Base-by-base conservation (phyloP, 2,113 vertebrate species). In the Zosterops borbonicus region DNA sequence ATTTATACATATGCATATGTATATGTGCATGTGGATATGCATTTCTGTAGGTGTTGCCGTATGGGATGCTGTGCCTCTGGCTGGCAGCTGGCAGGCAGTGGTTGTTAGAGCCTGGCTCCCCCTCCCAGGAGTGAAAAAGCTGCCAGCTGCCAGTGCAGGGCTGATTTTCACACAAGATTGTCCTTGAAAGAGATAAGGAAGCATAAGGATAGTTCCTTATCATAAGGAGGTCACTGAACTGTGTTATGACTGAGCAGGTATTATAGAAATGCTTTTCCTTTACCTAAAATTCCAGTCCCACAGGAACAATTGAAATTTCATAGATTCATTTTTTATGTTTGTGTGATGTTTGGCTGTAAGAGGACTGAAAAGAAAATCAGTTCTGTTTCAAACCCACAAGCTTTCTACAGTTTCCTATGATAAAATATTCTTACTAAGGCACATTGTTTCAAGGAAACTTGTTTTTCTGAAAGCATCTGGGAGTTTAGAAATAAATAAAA, bases 1-100 rank as follows among this genome's bases (percentile, higher is more conserved):
- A 23, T n/a, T 69, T 44, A 3, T n/a, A 9, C 35, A 11, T 6
- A 4, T 31, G 2, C 1, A 3, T 46, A 17, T 9, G 39, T 4
- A 3, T 27, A 15, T 7, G 5, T 42, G 19, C 0, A 0, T 8
- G 6, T 39, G 35, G 39, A n/a, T 2, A 0, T 5, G 17, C 29
- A 0, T 52, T 80, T 44, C 59, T 41, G 55, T 29, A 53, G 42
- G 53, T 3, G 8, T 56, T 41, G 25, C 15, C 7, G 1, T 39
- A 39, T 4, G 14, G 49, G 41, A 58, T 44, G 42, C 14, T 6
- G 1, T 73, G 37, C 20, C 58, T 13, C 28, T 47, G 58, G 69
- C 53, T 76, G 44, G 35, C 53, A 55, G n/a, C 47, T 70, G 65
- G 49, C 64, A 83, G n/a, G 22, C 8, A 63, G 47, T 4, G 14